Conservation (phyloP, 1,140 invertebrate genomes). For the Aricia agestis region DNA sequence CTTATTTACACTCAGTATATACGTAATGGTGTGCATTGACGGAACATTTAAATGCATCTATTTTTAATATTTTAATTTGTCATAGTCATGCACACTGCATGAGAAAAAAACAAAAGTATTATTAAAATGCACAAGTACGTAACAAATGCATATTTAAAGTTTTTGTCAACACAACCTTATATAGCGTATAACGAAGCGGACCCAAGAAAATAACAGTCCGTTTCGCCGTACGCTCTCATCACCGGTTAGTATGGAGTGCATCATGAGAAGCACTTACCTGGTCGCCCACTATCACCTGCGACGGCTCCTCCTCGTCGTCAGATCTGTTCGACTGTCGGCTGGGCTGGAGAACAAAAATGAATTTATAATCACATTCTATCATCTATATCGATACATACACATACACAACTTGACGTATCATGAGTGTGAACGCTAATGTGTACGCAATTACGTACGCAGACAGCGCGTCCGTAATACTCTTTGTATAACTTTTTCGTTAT, state of each 20-base stretch:
- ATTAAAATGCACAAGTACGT: no score
- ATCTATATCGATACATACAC: not conserved
- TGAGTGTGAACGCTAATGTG: not conserved
- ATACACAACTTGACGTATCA: not conserved
- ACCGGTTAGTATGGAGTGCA: not conserved
- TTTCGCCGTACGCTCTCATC: not conserved
- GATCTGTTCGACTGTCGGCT: slow-evolving; percentile 43
- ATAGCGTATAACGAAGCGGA: no score
- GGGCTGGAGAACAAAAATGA: slow-evolving; percentile 34
- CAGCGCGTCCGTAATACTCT: not conserved
- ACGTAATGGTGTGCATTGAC: no score
- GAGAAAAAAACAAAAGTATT: no score
- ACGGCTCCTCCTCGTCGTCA: slow-evolving; percentile 51
- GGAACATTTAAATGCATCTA: no score
- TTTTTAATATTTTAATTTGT: no score
- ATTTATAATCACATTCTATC: not conserved
- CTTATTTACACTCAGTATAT: no score
- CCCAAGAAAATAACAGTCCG: not conserved
- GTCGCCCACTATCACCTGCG: slow-evolving; percentile 60
- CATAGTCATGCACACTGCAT: no score
- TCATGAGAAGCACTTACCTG: slow-evolving; percentile 39
- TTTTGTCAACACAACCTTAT: no score
- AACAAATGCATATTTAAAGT: no score
- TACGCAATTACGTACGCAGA: no score
- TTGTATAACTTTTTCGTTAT: no score